Evolutionary conservation across 1,140 invertebrate species (phyloP), one percentile per base, ranked within the genome.

Genomic region (Ptiloglossa arizonensis): DNA sequence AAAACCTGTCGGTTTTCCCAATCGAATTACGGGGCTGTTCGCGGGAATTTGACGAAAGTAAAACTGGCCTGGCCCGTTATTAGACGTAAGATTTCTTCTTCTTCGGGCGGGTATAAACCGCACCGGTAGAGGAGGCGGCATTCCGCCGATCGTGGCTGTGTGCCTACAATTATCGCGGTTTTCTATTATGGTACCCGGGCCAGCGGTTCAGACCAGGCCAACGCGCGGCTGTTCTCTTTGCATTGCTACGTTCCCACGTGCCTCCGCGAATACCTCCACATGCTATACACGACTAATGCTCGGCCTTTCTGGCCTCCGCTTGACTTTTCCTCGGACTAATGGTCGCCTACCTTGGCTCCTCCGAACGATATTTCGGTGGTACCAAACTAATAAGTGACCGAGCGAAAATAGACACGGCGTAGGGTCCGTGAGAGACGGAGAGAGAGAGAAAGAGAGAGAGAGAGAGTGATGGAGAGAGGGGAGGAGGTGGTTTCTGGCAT

Each of bases 141-240:
- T 80, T 80, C 63, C 72, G 72, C 38, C 72, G 71, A 80, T 80
- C 29, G 72, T 80, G 72, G 71, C 63, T 75, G 71, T 80, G 71
- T 80, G 78, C 56, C 78, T 80, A 80, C 78, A 80, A 80, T 80
- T 80, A 80, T 80, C 78, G 72, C 78, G 78, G 71, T 80, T 80
- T 80, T 80, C 77, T 79, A 79, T 79, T 79, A 79, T 75, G 71
- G 77, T 79, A 79, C 71, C 70, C 77, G 71, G 71, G 77, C 77
- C 63, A 75, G 35, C 70, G 60, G 71, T 77, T 76, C 78, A 59
- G 78, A 79, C 63, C 78, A 68, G 78, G 78, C 78, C 63, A 79
- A 67, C 57, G 63, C 71, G 52, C 54, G 62, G 71, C 63, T 68
- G 52, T 73, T 83, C 79, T 72, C 79, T 72, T 68, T 83, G 73